Evolutionary conservation across 2,113 vertebrate species (phyloP), one percentile per base, ranked within the genome.

Genomic region (Leiothrix lutea): DNA sequence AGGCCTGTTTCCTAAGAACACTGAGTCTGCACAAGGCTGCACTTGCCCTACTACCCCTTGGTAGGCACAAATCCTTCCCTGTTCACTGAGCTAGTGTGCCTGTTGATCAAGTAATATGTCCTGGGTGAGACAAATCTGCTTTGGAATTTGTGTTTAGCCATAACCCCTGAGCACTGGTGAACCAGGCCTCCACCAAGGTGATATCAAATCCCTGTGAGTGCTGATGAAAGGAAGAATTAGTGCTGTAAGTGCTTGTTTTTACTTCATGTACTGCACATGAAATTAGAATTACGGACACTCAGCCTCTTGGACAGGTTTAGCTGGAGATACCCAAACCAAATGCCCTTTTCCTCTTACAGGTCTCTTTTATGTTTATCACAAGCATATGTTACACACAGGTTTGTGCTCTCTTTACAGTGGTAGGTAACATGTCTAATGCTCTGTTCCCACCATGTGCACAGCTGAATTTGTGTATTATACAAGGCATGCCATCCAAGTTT

Each of bases 401-500:
- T 92, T 94, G 65, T 70, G 42, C 51, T 89, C 60, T 72, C 71
- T 87, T 82, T 90, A 60, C 54, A 80, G 79, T 24, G 35, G 93
- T 70, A 94, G 71, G 62, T 85, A 91, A 66, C 42, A 58, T 16
- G 83, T 62, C 51, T 71, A 89, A 89, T 57, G 25, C 62, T 87
- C 62, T 4, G 1, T 85, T 92, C 87, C 91, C 85, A 91, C 85
- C 66, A 77, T 73, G 72, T 69, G 79, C 70, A 57, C 57, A 85
- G 80, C 73, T 79, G 83, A 94, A 71, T 20, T 71, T 50, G 35
- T 72, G 20, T 47, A 82, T 58, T 50, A 82, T 19, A 91, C 62
- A 73, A 78, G 31, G 44, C 69, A 81, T 87, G 42, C 82, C 57
- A 93, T 88, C 65, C 90, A 81, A 86, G 86, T 90, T 96, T 92